Conservation (phyloP, 2,888 invertebrate species). For the Abrostola tripartita region DNA sequence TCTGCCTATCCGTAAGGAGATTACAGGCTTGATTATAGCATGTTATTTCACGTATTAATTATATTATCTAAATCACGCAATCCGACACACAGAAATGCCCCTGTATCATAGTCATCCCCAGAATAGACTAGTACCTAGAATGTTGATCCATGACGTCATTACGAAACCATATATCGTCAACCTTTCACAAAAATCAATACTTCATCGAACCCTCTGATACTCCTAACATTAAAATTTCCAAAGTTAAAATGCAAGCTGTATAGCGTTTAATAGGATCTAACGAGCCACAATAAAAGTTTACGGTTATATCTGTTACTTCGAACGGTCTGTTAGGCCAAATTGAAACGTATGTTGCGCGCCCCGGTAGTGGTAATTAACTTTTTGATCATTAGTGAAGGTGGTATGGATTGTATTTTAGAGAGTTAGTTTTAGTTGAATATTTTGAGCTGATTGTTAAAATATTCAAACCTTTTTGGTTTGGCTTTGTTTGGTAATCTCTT, state of each 20-base stretch:
- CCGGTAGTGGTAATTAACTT: conserved; percentile 41
- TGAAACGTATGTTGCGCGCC: conserved; percentile 49
- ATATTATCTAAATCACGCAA: no score
- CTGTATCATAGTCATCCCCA: no score
- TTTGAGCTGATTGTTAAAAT: background rate
- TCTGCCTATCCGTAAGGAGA: no score
- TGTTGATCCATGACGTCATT: background rate
- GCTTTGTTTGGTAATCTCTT: background rate
- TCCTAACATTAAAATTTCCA: conserved; percentile 33
- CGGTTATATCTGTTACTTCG: conserved; percentile 60
- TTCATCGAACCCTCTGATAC: conserved; percentile 16
- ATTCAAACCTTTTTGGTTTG: background rate
- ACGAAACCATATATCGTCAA: background rate
- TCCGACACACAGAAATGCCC: no score
- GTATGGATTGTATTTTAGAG: conserved; percentile 17
- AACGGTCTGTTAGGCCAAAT: conserved; percentile 46
- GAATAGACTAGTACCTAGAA: background rate
- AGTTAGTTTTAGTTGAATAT: conserved; percentile 12
- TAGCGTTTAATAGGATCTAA: conserved; percentile 66
- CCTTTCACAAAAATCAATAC: conserved; percentile 12
- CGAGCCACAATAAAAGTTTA: conserved; percentile 68
- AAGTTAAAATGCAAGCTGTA: conserved; percentile 40
- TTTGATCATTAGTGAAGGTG: conserved; percentile 49
- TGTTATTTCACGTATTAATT: no score
- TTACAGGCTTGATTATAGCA: no score